Base-by-base conservation (phyloP, 1,140 invertebrate genomes). In the Aphidius ervi region DNA sequence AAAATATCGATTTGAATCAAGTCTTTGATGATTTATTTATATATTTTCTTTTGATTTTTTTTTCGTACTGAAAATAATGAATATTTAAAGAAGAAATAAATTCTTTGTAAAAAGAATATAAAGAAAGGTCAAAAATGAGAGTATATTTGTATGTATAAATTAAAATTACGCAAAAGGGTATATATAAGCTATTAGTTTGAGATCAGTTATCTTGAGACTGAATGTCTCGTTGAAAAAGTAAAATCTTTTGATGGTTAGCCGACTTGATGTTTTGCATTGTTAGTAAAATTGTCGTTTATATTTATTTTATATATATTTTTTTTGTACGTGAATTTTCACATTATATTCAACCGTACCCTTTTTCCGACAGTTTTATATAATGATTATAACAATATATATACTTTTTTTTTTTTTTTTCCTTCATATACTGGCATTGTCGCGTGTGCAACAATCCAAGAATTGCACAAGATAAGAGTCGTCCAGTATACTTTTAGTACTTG, bases 161-260 rank as follows among this genome's bases (percentile, higher is more conserved):
- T 16, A 16, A 16, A 16, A 16, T 61, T 61, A 61, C 59, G 59
- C 54, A 61, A 61, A 61, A 46, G 54, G 53, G 16, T 16, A 16
- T 16, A 16, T 16, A 16, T 61, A 37, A 61, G 59, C 46, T 61
- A 61, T 61, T 61, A 61, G 59, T 61, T 56, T 10, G 54, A 61
- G 53, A 61, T 61, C 59, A 56, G 53, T 61, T 61, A 56, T 61
- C 53, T 55, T 1, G 54, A 48, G 53, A 47, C 37, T 46, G 47
- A 46, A 61, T 47, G 16, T 16, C 59, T 61, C 54, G 52, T 56
- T 48, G 46, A 56, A 55, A 46, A 61, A 61, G 53, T 61, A 37
- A 53, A 46, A 16, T 55, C 59, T 61, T 61, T 61, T 61, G 59
- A 61, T 61, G 59, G 53, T 46, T 41, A 46, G 53, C 59, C 54